Evolutionary conservation across 2,888 invertebrate genomes (phyloP).

Genomic region (Platypus cylindrus): DNA sequence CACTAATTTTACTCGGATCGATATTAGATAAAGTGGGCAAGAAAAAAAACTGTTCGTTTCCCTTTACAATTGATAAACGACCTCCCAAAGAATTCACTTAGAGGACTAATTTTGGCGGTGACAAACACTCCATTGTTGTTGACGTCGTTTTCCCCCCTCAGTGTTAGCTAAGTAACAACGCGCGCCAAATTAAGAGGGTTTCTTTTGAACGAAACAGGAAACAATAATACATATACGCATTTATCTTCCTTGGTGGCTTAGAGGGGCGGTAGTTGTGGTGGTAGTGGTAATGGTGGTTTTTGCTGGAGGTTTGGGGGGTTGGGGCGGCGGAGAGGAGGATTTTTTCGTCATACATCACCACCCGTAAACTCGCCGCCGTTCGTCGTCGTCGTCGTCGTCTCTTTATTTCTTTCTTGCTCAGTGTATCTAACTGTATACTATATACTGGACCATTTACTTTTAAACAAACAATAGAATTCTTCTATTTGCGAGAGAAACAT

Average conservation of each 20-base stretch:
- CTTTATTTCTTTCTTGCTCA: conserved; percentile 16
- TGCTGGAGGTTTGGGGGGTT: too few relatives aligned
- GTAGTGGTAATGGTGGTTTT: too few relatives aligned
- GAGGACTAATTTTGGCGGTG: conserved; percentile 33
- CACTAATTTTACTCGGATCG: too few relatives aligned
- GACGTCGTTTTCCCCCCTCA: conserved; percentile 25
- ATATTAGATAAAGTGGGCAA: too few relatives aligned
- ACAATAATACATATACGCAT: conserved; percentile 39
- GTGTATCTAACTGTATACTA: conserved; percentile 12
- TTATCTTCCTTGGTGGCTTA: conserved; percentile 32
- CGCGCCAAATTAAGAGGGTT: conserved; percentile 36
- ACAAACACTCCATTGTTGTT: conserved; percentile 32
- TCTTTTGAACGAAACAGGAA: conserved; percentile 35
- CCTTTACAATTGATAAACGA: conserved; percentile 32
- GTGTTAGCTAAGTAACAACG: conserved; percentile 38
- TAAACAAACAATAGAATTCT: conserved; percentile 20
- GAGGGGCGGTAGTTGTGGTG: conserved; percentile 12
- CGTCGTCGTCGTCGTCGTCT: conserved; percentile 11
- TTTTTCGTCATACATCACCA: conserved; percentile 22
- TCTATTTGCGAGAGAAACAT: conserved; percentile 8
- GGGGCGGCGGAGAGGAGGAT: conserved; percentile 10
- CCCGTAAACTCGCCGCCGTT: not conserved
- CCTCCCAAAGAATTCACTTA: conserved; percentile 32
- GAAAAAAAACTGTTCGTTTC: too few relatives aligned
- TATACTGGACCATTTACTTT: conserved; percentile 19